Percentiles rank a stretch among this genome's conserved stretches.
Evolutionary conservation across 2,113 vertebrate species (phyloP).

Genomic region (Lethenteron camtschaticum): DNA sequence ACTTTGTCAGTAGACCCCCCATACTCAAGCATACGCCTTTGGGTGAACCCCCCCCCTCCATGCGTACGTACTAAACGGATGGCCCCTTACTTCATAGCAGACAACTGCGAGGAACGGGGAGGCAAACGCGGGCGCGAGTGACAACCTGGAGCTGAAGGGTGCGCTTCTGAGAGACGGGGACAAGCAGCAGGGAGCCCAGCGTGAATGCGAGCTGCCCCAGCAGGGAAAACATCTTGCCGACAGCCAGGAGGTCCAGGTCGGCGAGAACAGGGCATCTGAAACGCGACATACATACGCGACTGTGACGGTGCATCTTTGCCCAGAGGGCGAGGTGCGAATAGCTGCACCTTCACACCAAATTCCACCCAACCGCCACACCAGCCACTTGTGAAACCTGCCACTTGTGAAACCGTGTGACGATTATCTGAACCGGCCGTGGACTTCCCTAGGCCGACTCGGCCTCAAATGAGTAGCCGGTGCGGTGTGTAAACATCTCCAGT

Average conservation of each 20-base stretch:
- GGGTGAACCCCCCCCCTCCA: background rate
- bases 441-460: too few relatives aligned
- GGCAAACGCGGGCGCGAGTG: slow-evolving; percentile 2
- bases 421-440: too few relatives aligned
- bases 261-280: slow-evolving; percentile 59
- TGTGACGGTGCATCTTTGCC: too few relatives aligned
- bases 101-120: background rate
- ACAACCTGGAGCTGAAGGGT: slow-evolving; percentile 52
- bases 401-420: too few relatives aligned
- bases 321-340: too few relatives aligned
- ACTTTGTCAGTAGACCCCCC: background rate
- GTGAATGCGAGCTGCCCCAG: slow-evolving; percentile 51
- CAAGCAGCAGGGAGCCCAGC: slow-evolving; percentile 55
- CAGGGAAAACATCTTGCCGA: slow-evolving; percentile 61
- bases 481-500: too few relatives aligned
- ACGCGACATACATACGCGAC: background rate
- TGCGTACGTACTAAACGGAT: too few relatives aligned
- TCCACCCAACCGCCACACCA: too few relatives aligned
- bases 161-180: slow-evolving; percentile 42
- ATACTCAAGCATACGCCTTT: background rate
- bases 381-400: too few relatives aligned
- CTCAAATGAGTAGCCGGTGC: too few relatives aligned
- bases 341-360: too few relatives aligned
- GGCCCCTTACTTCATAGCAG: background rate
- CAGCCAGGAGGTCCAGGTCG: slow-evolving; percentile 49